Conservation (phyloP, 1,140 invertebrate genomes). For the Zelostemma sp. region DNA sequence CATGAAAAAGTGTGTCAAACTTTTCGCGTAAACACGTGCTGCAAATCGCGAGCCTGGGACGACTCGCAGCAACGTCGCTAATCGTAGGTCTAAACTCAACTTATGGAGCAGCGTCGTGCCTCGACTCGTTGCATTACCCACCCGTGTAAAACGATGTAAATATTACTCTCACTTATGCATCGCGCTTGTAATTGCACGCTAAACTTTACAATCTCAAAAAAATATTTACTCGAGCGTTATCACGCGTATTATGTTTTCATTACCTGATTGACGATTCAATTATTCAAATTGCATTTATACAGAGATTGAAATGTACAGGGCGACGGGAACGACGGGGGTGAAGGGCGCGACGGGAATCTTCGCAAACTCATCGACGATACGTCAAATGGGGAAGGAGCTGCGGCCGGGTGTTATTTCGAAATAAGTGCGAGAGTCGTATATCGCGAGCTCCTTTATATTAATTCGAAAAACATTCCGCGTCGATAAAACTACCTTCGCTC, state of each 20-base stretch:
- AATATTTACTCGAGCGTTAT: background rate
- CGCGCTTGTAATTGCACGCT: background rate
- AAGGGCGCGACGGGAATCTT: background rate
- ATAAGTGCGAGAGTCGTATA: background rate
- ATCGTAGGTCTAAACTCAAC: conserved; percentile 20
- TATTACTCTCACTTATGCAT: background rate
- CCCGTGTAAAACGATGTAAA: background rate
- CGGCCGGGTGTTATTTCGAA: background rate
- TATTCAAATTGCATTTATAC: background rate
- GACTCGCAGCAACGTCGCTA: conserved; percentile 25
- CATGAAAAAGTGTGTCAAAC: conserved; percentile 35
- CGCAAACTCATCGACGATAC: background rate
- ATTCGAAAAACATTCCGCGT: conserved; percentile 8
- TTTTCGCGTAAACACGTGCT: conserved; percentile 34
- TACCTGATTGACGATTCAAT: background rate
- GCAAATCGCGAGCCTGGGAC: conserved; percentile 19
- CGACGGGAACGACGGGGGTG: too few species aligned
- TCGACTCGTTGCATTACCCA: background rate
- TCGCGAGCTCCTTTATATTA: background rate
- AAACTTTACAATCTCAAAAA: background rate
- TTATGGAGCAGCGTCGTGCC: conserved; percentile 7
- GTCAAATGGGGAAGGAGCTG: background rate
- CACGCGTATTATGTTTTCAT: background rate
- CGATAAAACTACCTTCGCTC: conserved; percentile 6
- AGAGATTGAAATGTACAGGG: background rate